phyloP scores from a whole-genome alignment of 23 tunicate genomes.

The Phallusia fumigata region DNA sequence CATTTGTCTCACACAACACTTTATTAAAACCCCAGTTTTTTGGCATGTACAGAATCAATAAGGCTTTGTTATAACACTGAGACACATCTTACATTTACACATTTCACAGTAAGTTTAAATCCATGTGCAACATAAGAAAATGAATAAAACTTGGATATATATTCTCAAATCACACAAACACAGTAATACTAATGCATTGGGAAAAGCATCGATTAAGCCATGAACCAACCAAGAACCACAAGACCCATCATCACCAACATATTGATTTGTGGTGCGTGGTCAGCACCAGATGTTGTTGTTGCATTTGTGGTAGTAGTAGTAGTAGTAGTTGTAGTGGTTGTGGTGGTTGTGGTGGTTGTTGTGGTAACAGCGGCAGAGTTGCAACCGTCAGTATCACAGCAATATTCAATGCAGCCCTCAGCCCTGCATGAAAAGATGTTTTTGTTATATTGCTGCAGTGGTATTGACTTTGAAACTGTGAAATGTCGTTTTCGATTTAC shows the following conservation, averaged over 20 bases:
- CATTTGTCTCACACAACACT: too few relatives aligned
- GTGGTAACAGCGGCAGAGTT: not conserved
- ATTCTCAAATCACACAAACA: too few relatives aligned
- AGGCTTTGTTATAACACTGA: too few relatives aligned
- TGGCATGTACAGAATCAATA: too few relatives aligned
- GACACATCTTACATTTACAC: not conserved
- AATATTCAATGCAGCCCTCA: not conserved
- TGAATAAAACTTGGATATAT: not conserved
- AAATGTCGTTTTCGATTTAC: too few relatives aligned
- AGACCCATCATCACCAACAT: not conserved
- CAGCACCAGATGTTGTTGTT: not conserved
- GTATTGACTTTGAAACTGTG: too few relatives aligned
- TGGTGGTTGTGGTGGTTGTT: not conserved
- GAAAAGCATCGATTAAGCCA: not conserved
- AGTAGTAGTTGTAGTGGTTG: not conserved
- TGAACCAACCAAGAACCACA: not conserved
- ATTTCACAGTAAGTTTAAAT: not conserved
- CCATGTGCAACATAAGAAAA: not conserved
- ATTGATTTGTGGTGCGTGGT: not conserved
- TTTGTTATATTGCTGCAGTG: too few relatives aligned
- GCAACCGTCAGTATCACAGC: not conserved
- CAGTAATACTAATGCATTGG: too few relatives aligned
- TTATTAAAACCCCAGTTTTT: too few relatives aligned
- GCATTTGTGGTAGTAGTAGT: not conserved
- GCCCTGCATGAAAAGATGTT: not conserved